Conservation (phyloP, 2,888 invertebrate genomes). For the Callosobruchus maculatus region DNA sequence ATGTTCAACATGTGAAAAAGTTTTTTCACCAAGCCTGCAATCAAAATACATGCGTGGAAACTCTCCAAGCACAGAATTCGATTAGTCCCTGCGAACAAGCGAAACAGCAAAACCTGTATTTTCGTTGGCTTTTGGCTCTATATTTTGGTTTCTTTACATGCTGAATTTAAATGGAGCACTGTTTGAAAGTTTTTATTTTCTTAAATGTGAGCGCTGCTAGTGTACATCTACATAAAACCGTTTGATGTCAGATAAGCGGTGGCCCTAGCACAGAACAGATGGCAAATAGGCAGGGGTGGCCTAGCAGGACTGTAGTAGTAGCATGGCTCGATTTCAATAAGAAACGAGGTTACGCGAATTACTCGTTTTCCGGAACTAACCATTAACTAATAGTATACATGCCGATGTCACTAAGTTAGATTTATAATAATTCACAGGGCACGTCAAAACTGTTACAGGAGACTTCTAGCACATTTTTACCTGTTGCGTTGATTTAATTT, state of each 20-base stretch:
- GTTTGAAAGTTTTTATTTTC: slow-evolving; percentile 50
- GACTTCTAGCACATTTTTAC: too few relatives aligned
- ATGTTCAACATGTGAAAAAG: not conserved
- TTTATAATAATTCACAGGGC: too few relatives aligned
- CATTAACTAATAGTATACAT: too few relatives aligned
- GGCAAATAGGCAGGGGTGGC: slow-evolving; percentile 19
- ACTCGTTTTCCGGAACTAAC: too few relatives aligned
- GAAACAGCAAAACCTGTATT: not conserved
- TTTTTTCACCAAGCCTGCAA: not conserved
- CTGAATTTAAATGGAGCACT: slow-evolving; percentile 8
- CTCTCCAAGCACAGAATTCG: not conserved
- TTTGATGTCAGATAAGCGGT: slow-evolving; percentile 45
- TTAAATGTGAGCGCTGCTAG: slow-evolving; percentile 27
- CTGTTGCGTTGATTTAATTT: too few relatives aligned
- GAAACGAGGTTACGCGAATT: too few relatives aligned
- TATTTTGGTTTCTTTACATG: slow-evolving; percentile 8
- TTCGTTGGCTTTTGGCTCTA: not conserved
- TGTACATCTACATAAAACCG: slow-evolving; percentile 47
- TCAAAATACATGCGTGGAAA: not conserved
- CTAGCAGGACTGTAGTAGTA: not conserved
- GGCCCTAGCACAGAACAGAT: slow-evolving; percentile 37
- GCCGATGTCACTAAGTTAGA: too few relatives aligned
- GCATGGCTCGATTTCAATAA: too few relatives aligned
- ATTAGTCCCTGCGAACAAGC: not conserved
- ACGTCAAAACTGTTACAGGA: too few relatives aligned